phyloP scores from a whole-genome alignment of 1,140 invertebrate genomes.

The Physella acuta region DNA sequence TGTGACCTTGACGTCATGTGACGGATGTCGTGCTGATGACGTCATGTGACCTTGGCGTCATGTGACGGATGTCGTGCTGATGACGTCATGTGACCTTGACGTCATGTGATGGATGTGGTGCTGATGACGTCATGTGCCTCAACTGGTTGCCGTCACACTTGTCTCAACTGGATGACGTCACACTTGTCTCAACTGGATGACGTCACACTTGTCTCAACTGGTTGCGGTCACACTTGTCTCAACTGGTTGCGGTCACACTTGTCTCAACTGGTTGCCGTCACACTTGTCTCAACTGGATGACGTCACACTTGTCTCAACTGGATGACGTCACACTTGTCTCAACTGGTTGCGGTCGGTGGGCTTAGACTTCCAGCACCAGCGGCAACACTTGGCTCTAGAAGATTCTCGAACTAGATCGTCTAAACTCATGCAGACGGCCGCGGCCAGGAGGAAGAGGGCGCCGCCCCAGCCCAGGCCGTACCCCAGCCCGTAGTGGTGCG shows the following conservation, averaged over 20 bases:
- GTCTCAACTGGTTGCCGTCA: too few relatives aligned
- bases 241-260: background rate
- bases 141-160: too few relatives aligned
- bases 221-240: background rate
- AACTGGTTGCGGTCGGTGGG: slow-evolving; percentile 38
- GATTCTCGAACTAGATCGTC: slow-evolving; percentile 56
- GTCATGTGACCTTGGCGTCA: too few relatives aligned
- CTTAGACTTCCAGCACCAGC: slow-evolving; percentile 43
- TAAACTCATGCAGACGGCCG: slow-evolving; percentile 58
- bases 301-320: too few relatives aligned
- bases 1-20: too few relatives aligned
- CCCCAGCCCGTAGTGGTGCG: slow-evolving; percentile 51
- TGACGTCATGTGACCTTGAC: too few relatives aligned
- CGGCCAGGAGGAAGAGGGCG: slow-evolving; percentile 53
- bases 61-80: too few relatives aligned
- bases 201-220: background rate
- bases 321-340: slow-evolving; percentile 44
- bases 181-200: background rate
- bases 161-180: background rate
- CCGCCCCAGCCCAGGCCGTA: slow-evolving; percentile 56
- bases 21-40: too few relatives aligned
- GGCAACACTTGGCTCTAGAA: slow-evolving; percentile 44
- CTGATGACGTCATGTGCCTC: too few relatives aligned
- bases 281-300: too few relatives aligned
- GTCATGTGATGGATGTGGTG: too few relatives aligned